phyloP scores from a whole-genome alignment of 2,113 vertebrate genomes.

The Stictonetta naevosa region DNA sequence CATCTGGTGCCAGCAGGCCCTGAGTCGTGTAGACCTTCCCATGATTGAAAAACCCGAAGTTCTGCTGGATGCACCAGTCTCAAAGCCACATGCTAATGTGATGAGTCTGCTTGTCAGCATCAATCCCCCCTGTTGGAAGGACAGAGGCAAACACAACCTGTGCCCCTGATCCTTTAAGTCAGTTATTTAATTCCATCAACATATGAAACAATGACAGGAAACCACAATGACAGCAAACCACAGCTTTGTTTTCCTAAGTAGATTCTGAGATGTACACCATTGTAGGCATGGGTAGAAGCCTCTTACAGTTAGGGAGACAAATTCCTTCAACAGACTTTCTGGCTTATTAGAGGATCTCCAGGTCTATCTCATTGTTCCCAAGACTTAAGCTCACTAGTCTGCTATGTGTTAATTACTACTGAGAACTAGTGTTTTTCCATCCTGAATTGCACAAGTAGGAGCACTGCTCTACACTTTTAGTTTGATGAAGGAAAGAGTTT shows the following conservation, averaged over 20 bases:
- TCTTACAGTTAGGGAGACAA: neutral
- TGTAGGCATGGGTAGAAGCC: neutral
- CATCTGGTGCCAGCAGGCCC: too few species aligned
- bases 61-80: too few species aligned
- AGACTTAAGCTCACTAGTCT: neutral
- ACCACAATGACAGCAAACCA: too few species aligned
- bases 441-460: rapidly evolving
- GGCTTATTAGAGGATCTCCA: neutral
- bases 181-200: neutral
- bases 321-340: neutral
- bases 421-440: neutral
- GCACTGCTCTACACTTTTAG: neutral
- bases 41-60: too few species aligned
- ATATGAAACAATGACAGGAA: neutral
- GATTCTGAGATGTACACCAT: neutral
- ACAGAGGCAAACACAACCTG: too few species aligned
- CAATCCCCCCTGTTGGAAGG: too few species aligned
- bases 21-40: too few species aligned
- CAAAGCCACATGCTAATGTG: too few species aligned
- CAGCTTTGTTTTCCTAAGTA: neutral
- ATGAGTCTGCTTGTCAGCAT: too few species aligned
- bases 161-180: too few species aligned
- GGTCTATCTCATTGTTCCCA: neutral
- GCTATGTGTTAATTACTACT: neutral
- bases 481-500: neutral